Percentiles rank a stretch among this genome's conserved stretches.
phyloP scores from a whole-genome alignment of 2,113 vertebrate species.

The Sorex fumeus region DNA sequence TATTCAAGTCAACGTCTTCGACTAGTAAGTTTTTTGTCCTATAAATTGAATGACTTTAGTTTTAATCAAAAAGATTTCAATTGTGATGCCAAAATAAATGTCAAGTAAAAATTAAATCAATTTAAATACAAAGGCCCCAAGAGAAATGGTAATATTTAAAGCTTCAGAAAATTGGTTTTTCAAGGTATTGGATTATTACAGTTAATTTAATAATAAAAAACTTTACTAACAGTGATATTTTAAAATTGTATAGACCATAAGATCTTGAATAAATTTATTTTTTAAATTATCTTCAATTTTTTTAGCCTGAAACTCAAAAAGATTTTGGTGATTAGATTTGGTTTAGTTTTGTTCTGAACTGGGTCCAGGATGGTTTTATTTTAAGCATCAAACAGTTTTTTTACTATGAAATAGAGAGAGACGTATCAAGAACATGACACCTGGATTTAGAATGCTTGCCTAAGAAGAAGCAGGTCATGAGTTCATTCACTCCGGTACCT shows the following conservation, averaged over 20 bases:
- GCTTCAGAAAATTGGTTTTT: constrained; percentile 31
- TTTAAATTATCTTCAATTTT: neutral
- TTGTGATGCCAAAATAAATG: constrained; percentile 43
- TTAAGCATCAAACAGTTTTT: constrained; percentile 42
- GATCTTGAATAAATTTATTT: constrained; percentile 20
- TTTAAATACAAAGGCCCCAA: constrained; percentile 2
- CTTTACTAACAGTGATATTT: neutral
- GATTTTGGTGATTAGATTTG: neutral
- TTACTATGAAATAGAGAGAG: constrained; percentile 7
- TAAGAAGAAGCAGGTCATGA: no score
- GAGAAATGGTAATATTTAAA: constrained; percentile 12
- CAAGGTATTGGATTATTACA: neutral
- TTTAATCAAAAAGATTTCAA: constrained; percentile 27
- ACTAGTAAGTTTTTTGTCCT: neutral
- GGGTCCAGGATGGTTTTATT: neutral
- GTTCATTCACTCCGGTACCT: no score
- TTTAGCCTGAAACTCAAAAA: neutral
- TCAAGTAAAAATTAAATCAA: constrained; percentile 52
- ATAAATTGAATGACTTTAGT: constrained; percentile 5
- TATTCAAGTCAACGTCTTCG: constrained; percentile 20
- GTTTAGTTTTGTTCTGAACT: no score
- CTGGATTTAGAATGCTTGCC: no score
- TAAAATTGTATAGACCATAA: neutral
- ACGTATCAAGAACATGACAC: neutral
- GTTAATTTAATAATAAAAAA: constrained; percentile 41